Percentiles rank a stretch among this genome's conserved stretches.
These are phyloP conservation scores for Siphamia tubifer DNA, from an alignment of 2,113 vertebrate genomes.

Conservation along the genomic window DNA sequence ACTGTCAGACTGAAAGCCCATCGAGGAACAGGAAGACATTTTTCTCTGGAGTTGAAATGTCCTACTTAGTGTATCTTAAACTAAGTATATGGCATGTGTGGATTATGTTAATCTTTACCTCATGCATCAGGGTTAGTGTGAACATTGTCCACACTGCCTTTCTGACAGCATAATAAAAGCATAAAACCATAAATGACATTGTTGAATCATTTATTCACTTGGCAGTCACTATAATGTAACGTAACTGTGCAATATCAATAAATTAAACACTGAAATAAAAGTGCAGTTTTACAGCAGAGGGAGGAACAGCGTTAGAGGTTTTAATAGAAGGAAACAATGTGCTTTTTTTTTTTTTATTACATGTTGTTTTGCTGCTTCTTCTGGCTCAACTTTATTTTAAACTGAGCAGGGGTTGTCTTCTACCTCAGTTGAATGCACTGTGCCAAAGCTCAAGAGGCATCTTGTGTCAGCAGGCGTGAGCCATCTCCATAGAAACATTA, in stretches of 20 bases:
- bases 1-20: slow-evolving; percentile 22
- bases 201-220: slow-evolving; percentile 45
- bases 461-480: slow-evolving; percentile 46
- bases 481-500: slow-evolving; percentile 46
- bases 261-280: slow-evolving; percentile 67
- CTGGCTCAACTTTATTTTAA: neutral
- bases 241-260: slow-evolving; percentile 60
- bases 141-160: neutral
- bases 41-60: slow-evolving; percentile 27
- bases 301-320: neutral
- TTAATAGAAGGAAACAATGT: slow-evolving; percentile 8
- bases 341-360: neutral
- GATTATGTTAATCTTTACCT: neutral
- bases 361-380: neutral
- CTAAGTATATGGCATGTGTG: neutral
- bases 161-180: slow-evolving; percentile 10
- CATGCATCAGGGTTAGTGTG: neutral
- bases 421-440: neutral
- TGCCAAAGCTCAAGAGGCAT: slow-evolving; percentile 35
- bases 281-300: slow-evolving; percentile 29
- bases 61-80: too few relatives aligned
- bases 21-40: slow-evolving; percentile 23
- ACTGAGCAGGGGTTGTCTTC: slow-evolving; percentile 2
- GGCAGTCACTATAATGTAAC: slow-evolving; percentile 25
- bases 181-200: slow-evolving; percentile 26